A percentile compares a stretch with the other conserved stretches of the same genome.
These are phyloP conservation scores for Cercopithecus hamlyni DNA, from an alignment of 2,797 vertebrate species.

Conservation along the genomic window DNA sequence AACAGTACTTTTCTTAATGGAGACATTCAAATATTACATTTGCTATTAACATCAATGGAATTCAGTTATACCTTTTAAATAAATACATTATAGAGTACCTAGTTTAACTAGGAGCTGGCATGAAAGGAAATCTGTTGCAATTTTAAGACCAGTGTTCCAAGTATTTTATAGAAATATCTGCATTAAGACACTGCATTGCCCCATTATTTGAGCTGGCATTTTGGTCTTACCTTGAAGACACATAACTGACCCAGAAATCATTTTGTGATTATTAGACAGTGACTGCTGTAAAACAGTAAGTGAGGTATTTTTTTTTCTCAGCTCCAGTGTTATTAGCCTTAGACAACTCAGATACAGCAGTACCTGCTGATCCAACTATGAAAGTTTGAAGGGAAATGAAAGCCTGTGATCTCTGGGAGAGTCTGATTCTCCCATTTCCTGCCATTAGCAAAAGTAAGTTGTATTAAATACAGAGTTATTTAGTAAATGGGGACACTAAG, in stretches of 20 bases:
- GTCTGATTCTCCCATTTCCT: background rate
- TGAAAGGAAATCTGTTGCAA: conserved; percentile 50
- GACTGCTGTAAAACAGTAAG: conserved; percentile 58
- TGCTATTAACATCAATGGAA: conserved; percentile 24
- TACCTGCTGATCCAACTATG: conserved; percentile 44
- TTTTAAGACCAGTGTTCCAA: conserved; percentile 49
- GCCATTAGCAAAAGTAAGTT: conserved; percentile 58
- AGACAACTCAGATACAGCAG: conserved; percentile 25
- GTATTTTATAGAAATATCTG: conserved; percentile 48
- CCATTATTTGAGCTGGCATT: conserved; percentile 55
- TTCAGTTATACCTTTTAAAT: conserved; percentile 27
- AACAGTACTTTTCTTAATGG: conserved; percentile 16
- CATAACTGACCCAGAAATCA: conserved; percentile 64
- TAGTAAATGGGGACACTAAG: background rate
- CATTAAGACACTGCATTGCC: conserved; percentile 38
- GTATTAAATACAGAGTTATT: conserved; percentile 54
- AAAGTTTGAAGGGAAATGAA: conserved; percentile 44
- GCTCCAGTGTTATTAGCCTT: conserved; percentile 53
- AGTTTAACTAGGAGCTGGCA: background rate
- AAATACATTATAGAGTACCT: conserved; percentile 18
- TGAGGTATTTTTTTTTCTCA: conserved; percentile 6
- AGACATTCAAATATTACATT: conserved; percentile 47
- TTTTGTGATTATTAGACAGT: conserved; percentile 68
- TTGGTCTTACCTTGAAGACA: conserved; percentile 67
- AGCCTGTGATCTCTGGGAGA: background rate